Evolutionary conservation across 2,797 vertebrate genomes (phyloP).

Genomic region (Hippopotamyrus pictus): DNA sequence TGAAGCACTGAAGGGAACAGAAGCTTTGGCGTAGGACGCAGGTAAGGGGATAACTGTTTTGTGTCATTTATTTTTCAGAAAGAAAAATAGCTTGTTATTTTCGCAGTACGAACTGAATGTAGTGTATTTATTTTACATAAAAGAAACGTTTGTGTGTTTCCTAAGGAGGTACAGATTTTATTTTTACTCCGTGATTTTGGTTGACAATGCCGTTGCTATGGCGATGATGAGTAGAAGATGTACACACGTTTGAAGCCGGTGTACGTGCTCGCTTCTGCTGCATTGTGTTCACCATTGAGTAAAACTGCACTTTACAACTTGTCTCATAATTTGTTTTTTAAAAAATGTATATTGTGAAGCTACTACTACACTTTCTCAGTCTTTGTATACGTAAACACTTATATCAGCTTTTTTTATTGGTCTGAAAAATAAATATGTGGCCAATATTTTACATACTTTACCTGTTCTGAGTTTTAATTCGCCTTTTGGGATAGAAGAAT

Average conservation of each 20-base stretch:
- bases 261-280: constrained; percentile 32
- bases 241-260: constrained; percentile 38
- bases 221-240: constrained; percentile 42
- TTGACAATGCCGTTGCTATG: constrained; percentile 38
- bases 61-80: constrained; percentile 35
- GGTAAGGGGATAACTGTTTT: background rate
- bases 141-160: constrained; percentile 53
- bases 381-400: constrained; percentile 24
- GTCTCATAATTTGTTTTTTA: background rate
- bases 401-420: constrained; percentile 53
- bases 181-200: constrained; percentile 40
- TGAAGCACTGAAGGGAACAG: background rate
- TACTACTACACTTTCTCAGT: constrained; percentile 16
- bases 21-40: background rate
- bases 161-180: constrained; percentile 47
- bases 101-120: constrained; percentile 55
- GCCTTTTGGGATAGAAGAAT: background rate
- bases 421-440: constrained; percentile 67
- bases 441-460: constrained; percentile 22
- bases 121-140: constrained; percentile 38
- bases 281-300: constrained; percentile 23
- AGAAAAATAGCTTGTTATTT: constrained; percentile 59
- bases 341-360: constrained; percentile 20
- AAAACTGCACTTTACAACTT: constrained; percentile 26
- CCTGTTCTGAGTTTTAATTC: background rate